These are phyloP conservation scores for Poecilia picta DNA, from an alignment of 2,797 vertebrate species.

Conservation along the genomic window DNA sequence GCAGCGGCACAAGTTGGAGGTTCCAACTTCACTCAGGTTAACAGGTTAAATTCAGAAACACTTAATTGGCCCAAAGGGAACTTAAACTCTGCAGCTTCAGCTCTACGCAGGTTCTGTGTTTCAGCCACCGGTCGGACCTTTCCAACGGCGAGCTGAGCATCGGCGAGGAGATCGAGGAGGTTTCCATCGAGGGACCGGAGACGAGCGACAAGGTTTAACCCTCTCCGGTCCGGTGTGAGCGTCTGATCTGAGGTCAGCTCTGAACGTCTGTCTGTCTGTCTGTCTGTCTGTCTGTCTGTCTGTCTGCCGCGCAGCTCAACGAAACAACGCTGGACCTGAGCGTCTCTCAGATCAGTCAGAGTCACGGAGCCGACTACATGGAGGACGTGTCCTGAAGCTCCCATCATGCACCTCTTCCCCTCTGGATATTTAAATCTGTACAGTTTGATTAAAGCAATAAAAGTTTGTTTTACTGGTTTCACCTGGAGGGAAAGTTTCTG, in stretches of 20 bases:
- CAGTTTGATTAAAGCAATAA: constrained; percentile 40
- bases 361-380: constrained; percentile 88
- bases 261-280: constrained; percentile 6
- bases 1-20: too few relatives aligned
- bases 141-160: constrained; percentile 89
- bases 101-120: neutral
- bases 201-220: constrained; percentile 86
- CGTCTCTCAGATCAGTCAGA: constrained; percentile 89
- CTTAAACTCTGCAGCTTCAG: neutral
- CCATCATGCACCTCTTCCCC: constrained; percentile 31
- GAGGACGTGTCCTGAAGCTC: constrained; percentile 87
- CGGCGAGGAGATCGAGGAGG: constrained; percentile 92
- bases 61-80: too few relatives aligned
- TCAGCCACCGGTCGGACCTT: constrained; percentile 89
- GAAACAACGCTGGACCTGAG: constrained; percentile 90
- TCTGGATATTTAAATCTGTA: constrained; percentile 50
- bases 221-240: neutral
- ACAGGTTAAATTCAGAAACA: too few relatives aligned
- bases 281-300: constrained; percentile 2
- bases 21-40: too few relatives aligned
- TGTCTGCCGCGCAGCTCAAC: constrained; percentile 80
- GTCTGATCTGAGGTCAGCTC: neutral
- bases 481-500: neutral
- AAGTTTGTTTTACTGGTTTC: neutral
- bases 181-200: constrained; percentile 87